Evolutionary conservation across 1,140 invertebrate genomes (phyloP).

Genomic region (Drosophila pachea): DNA sequence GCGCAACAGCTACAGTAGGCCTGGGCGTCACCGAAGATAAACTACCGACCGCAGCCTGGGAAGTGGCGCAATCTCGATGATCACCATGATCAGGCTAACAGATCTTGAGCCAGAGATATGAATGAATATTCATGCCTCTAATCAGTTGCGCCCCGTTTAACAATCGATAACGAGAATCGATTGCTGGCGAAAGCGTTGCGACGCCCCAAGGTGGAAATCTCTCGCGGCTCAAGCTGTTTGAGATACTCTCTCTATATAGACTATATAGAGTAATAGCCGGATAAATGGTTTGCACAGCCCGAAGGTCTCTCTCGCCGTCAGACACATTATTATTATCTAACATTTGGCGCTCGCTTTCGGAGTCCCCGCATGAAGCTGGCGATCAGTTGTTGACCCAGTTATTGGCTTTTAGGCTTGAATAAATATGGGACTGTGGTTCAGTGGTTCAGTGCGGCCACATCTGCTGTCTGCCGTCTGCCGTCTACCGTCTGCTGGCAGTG

Average conservation of each 20-base stretch:
- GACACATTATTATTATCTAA: constrained; percentile 13
- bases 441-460: constrained; percentile 21
- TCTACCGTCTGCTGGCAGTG: constrained; percentile 1
- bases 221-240: neutral
- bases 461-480: constrained; percentile 14
- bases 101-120: constrained; percentile 26
- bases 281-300: neutral
- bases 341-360: constrained; percentile 2
- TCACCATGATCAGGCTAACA: constrained; percentile 47
- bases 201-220: constrained; percentile 29
- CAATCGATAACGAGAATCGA: constrained; percentile 38
- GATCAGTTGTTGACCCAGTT: constrained; percentile 44
- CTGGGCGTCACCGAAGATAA: constrained; percentile 3
- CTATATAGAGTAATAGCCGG: neutral
- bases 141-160: constrained; percentile 33
- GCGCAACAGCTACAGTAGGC: constrained; percentile 19
- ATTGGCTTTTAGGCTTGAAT: constrained; percentile 38
- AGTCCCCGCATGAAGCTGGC: constrained; percentile 15
- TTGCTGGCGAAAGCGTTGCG: constrained; percentile 43
- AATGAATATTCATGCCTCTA: constrained; percentile 51
- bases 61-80: constrained; percentile 30
- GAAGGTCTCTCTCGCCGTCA: neutral
- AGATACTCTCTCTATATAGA: neutral
- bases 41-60: neutral
- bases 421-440: constrained; percentile 46